These are phyloP conservation scores for Drosophila suboccidentalis DNA, from an alignment of 2,888 invertebrate species.

Conservation along the genomic window DNA sequence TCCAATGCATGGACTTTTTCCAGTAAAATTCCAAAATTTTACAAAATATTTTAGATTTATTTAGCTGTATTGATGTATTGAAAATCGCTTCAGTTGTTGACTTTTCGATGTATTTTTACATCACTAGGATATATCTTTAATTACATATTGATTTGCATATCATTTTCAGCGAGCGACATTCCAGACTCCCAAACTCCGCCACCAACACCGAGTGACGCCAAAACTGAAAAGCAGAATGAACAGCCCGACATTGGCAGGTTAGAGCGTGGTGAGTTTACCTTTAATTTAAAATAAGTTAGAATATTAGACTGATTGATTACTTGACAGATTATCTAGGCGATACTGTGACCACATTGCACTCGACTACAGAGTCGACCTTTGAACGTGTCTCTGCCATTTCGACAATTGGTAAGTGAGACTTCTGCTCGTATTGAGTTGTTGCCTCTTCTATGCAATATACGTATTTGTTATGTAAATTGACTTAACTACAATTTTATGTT, in stretches of 20 bases:
- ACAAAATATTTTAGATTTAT: no score
- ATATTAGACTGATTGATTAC: background rate
- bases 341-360: slow-evolving; percentile 80
- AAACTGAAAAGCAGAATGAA: slow-evolving; percentile 70
- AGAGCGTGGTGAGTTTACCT: slow-evolving; percentile 57
- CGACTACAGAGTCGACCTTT: slow-evolving; percentile 81
- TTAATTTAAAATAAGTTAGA: background rate
- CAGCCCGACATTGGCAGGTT: slow-evolving; percentile 50
- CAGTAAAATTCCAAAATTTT: no score
- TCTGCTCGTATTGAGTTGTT: slow-evolving; percentile 13
- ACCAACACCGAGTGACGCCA: slow-evolving; percentile 84
- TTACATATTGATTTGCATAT: background rate
- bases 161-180: slow-evolving; percentile 76
- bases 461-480: slow-evolving; percentile 76
- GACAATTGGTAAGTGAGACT: slow-evolving; percentile 78
- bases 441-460: slow-evolving; percentile 60
- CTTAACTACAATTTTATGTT: slow-evolving; percentile 67
- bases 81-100: no score
- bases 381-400: slow-evolving; percentile 82
- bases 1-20: no score
- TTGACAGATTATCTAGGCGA: slow-evolving; percentile 74
- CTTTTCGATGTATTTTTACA: no score
- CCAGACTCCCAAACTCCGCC: slow-evolving; percentile 85
- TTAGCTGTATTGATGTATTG: no score
- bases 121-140: no score